Base-by-base conservation (phyloP, 1,140 invertebrate species). In the Ceratosolen solmsi region DNA sequence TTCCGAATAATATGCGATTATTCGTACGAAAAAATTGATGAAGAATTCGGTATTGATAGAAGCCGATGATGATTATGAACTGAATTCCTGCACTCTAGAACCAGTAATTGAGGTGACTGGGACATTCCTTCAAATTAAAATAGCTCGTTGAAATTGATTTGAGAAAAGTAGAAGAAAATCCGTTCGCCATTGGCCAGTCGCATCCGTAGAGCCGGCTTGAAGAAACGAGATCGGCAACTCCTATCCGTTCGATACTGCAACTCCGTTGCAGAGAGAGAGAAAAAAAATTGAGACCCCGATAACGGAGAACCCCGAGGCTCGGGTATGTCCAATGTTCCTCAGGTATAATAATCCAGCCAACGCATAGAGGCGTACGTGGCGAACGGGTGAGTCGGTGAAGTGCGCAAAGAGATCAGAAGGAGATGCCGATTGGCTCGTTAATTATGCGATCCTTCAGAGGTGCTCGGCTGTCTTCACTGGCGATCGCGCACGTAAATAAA, bases 361-460 rank as follows among this genome's bases (percentile, higher is more conserved):
- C 30, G 9, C 13, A 65, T 20, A 36, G 27, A 33, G 0, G 15
- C 30, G 49, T 20, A 46, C n/a, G 30, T 49, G 46, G 25, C 36
- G 60, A 77, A 65, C 49, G 58, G 38, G 25, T 15, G 41, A 38
- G 51, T 17, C 41, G 22, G 22, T 5, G 38, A 3, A 22, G 13
- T 15, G 20, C 2, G 8, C 27, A 33, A 58, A 77, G 58, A 56
- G 63, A 70, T 54, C 77, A 41, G 65, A 41, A 79, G 30, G 38
- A 1, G n/a, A 54, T 49, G 13, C 20, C 49, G 46, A 33, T 73
- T 0, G 58, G 7, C 65, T 71, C 51, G 33, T 79, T 79, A 79
- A 71, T 79, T 56, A 79, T 79, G 65, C 77, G 49, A 77, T 77
- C 56, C n/a, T 15, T 77, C 38, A 54, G 30, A 68, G 41, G 33